phyloP scores from a whole-genome alignment of 2,888 invertebrate species.

The Hirtodrosophila histrioides region DNA sequence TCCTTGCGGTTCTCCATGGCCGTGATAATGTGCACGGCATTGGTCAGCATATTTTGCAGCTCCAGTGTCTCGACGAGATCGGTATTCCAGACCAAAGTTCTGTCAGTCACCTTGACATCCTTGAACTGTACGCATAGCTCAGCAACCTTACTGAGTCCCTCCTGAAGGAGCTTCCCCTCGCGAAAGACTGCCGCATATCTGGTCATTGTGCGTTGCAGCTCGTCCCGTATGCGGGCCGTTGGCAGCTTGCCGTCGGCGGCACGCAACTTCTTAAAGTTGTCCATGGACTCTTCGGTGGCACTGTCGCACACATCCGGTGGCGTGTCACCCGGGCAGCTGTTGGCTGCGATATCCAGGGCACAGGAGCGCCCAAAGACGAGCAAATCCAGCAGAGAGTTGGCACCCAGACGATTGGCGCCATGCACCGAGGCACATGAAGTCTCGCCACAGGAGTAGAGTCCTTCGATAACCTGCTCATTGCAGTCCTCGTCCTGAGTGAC shows the following conservation, averaged over 20 bases:
- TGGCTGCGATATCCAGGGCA: conserved; percentile 93
- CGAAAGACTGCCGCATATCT: conserved; percentile 98
- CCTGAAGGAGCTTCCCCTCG: conserved; percentile 92
- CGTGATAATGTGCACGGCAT: conserved; percentile 95
- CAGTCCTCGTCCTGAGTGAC: conserved; percentile 74
- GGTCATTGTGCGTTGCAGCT: conserved; percentile 99
- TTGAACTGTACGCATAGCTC: conserved; percentile 90
- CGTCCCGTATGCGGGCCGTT: conserved; percentile 93
- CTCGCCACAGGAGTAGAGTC: conserved; percentile 97
- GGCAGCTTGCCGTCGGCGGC: conserved; percentile 89
- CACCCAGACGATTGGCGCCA: conserved; percentile 99
- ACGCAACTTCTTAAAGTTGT: conserved; percentile 95
- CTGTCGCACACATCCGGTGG: conserved; percentile 89
- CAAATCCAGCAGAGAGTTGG: conserved; percentile 98
- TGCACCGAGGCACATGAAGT: conserved; percentile 97
- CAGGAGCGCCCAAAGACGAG: conserved; percentile 99
- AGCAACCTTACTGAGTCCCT: conserved; percentile 90
- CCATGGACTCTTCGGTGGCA: conserved; percentile 95
- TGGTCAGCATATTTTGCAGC: conserved; percentile 96
- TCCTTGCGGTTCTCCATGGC: conserved; percentile 97
- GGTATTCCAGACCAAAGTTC: conserved; percentile 96
- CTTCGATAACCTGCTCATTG: conserved; percentile 87
- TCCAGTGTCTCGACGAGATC: conserved; percentile 98
- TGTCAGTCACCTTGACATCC: conserved; percentile 91
- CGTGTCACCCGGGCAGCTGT: conserved; percentile 92